Conservation (phyloP, 2,797 vertebrate species). For the Periparus ater region DNA sequence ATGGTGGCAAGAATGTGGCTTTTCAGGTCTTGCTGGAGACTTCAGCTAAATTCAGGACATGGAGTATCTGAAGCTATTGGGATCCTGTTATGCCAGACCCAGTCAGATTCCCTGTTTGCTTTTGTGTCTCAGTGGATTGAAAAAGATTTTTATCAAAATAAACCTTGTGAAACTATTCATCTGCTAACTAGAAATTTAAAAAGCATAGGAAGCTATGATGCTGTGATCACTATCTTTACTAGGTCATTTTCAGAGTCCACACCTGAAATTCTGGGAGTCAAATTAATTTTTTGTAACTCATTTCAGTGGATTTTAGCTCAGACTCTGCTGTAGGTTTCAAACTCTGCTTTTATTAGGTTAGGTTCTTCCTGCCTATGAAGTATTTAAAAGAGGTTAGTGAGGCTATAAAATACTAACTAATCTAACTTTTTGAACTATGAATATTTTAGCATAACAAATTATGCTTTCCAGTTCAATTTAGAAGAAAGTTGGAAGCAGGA, state of each 20-base stretch:
- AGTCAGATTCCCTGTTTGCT: slow-evolving; percentile 28
- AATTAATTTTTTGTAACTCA: background rate
- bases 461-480: background rate
- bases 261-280: background rate
- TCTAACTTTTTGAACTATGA: background rate
- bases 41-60: slow-evolving; percentile 1
- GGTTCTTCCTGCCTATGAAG: background rate
- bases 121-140: slow-evolving; percentile 13
- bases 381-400: slow-evolving; percentile 8
- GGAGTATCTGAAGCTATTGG: slow-evolving; percentile 1
- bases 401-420: background rate
- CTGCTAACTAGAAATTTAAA: slow-evolving; percentile 48
- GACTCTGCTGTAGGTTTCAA: background rate
- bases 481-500: background rate
- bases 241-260: background rate
- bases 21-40: slow-evolving; percentile 37
- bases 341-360: background rate
- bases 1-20: slow-evolving; percentile 40
- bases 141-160: slow-evolving; percentile 48
- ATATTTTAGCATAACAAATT: slow-evolving; percentile 21
- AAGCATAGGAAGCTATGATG: slow-evolving; percentile 38
- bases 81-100: background rate
- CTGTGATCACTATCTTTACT: slow-evolving; percentile 18
- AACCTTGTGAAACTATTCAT: slow-evolving; percentile 29
- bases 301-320: background rate